Evolutionary conservation across 2,888 invertebrate genomes (phyloP).

Genomic region (Ophonus ardosiacus): DNA sequence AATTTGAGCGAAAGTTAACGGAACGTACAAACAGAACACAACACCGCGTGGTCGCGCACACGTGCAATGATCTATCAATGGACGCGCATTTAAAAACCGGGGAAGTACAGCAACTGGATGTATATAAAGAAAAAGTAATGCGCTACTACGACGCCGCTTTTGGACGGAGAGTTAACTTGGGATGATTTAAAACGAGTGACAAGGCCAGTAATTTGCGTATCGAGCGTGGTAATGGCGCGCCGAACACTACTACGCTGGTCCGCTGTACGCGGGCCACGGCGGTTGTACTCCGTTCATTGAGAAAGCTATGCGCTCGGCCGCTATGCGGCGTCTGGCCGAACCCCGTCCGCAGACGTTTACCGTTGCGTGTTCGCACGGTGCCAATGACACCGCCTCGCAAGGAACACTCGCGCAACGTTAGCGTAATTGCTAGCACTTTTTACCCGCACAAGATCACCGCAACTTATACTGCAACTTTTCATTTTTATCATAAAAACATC

Average conservation of each 20-base stretch:
- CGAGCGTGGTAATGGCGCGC: neutral
- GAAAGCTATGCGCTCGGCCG: slow-evolving; percentile 52
- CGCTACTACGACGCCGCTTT: neutral
- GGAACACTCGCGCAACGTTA: slow-evolving; percentile 25
- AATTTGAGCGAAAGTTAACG: slow-evolving; percentile 21
- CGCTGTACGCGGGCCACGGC: slow-evolving; percentile 31
- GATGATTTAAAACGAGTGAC: slow-evolving; percentile 40
- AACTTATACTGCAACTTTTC: slow-evolving; percentile 6
- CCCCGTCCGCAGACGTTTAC: slow-evolving; percentile 56
- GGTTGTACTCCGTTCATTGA: slow-evolving; percentile 57
- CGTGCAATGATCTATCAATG: slow-evolving; percentile 33
- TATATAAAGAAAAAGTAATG: neutral
- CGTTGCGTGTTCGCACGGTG: slow-evolving; percentile 60
- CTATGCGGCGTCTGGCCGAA: slow-evolving; percentile 54
- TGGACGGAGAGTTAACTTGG: neutral
- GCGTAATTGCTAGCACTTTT: slow-evolving; percentile 41
- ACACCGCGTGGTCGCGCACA: slow-evolving; percentile 1
- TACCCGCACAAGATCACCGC: slow-evolving; percentile 12
- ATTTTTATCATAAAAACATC: slow-evolving; percentile 5
- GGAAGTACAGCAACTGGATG: neutral
- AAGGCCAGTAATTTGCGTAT: slow-evolving; percentile 52
- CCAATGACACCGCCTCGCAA: slow-evolving; percentile 48
- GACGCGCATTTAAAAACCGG: neutral
- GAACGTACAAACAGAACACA: neutral
- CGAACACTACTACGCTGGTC: slow-evolving; percentile 15